These are phyloP conservation scores for Drosophila paranaensis DNA, from an alignment of 2,888 invertebrate species.

Conservation along the genomic window DNA sequence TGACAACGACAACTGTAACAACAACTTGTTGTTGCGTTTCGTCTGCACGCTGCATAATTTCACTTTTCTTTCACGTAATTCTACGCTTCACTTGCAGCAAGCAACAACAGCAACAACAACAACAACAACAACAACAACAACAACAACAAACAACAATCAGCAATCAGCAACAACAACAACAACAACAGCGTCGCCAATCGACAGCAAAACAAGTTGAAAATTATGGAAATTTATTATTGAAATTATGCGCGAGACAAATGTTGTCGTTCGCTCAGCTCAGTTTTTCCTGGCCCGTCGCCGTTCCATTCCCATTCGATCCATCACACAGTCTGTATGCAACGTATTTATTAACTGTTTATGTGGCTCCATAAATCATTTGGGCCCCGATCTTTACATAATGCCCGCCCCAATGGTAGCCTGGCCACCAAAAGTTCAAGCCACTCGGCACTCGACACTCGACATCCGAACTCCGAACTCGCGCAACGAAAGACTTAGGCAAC, in stretches of 20 bases:
- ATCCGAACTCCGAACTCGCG: slow-evolving; percentile 2
- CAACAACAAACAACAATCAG: not conserved
- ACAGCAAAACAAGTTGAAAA: slow-evolving; percentile 58
- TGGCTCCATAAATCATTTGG: slow-evolving; percentile 56
- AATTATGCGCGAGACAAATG: slow-evolving; percentile 51
- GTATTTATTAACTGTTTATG: slow-evolving; percentile 68
- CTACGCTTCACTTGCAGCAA: slow-evolving; percentile 75
- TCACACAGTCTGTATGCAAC: slow-evolving; percentile 44
- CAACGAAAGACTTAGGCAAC: slow-evolving; percentile 51
- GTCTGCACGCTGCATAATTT: slow-evolving; percentile 69
- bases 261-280: slow-evolving; percentile 9
- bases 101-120: slow-evolving; percentile 11
- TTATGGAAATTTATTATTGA: slow-evolving; percentile 75
- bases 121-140: slow-evolving; percentile 5
- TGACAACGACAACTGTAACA: slow-evolving; percentile 24
- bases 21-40: slow-evolving; percentile 46
- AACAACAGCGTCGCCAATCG: slow-evolving; percentile 10
- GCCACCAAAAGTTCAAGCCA: slow-evolving; percentile 50
- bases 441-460: slow-evolving; percentile 29
- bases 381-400: slow-evolving; percentile 53
- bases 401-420: slow-evolving; percentile 42
- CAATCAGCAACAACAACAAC: slow-evolving; percentile 12
- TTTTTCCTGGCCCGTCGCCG: not conserved
- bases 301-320: slow-evolving; percentile 18
- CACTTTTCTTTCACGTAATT: slow-evolving; percentile 79